phyloP scores from a whole-genome alignment of 2,888 invertebrate genomes.

The Cylloceria caligata region DNA sequence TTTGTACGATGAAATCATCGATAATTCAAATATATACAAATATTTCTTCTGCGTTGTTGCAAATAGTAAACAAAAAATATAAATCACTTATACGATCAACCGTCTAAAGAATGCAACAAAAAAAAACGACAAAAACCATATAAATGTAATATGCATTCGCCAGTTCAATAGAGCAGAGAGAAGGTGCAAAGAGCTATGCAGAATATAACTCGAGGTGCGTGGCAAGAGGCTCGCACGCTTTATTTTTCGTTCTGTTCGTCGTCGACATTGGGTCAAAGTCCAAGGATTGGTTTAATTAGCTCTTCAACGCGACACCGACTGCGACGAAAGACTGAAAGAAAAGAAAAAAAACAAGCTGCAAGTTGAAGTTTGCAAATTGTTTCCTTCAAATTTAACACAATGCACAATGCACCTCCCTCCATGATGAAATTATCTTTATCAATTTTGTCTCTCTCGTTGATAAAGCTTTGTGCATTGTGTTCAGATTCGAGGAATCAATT shows the following conservation, averaged over 20 bases:
- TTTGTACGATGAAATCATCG: too few relatives aligned
- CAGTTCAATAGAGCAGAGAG: slow-evolving; percentile 13
- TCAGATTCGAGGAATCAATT: too few relatives aligned
- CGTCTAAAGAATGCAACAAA: neutral
- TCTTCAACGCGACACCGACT: slow-evolving; percentile 58
- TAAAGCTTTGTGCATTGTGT: too few relatives aligned
- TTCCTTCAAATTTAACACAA: too few relatives aligned
- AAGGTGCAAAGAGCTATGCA: slow-evolving; percentile 13
- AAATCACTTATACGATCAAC: neutral
- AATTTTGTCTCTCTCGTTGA: too few relatives aligned
- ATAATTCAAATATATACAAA: too few relatives aligned
- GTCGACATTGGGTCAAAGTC: slow-evolving; percentile 74
- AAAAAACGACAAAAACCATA: slow-evolving; percentile 11
- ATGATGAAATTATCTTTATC: too few relatives aligned
- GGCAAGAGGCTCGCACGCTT: slow-evolving; percentile 11
- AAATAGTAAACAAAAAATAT: neutral
- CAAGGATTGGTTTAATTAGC: slow-evolving; percentile 77
- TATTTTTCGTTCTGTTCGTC: slow-evolving; percentile 59
- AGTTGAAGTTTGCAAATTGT: too few relatives aligned
- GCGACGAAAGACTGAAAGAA: neutral
- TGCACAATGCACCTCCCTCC: too few relatives aligned
- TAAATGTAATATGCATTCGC: neutral
- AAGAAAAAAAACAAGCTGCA: neutral
- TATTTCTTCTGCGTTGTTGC: too few relatives aligned
- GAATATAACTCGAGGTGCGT: neutral